A percentile compares a stretch with the other conserved stretches of the same genome.
These are phyloP conservation scores for Cossypha polioptera DNA, from an alignment of 2,797 vertebrate genomes.

Conservation along the genomic window DNA sequence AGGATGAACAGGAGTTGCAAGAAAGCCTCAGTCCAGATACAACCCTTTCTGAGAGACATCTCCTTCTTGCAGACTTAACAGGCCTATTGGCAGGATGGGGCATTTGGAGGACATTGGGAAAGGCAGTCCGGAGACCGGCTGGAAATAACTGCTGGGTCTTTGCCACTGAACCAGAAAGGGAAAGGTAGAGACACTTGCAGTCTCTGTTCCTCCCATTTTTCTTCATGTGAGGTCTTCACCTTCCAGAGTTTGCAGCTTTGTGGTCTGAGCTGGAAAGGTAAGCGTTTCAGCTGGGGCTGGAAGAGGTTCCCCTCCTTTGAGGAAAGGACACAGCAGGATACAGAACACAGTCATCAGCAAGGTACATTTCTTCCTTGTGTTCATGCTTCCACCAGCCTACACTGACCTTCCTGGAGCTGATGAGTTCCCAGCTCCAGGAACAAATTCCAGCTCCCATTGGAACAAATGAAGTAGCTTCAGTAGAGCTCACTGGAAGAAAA, in stretches of 20 bases:
- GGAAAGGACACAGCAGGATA: not conserved
- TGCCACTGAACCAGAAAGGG: conserved; percentile 26
- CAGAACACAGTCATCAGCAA: not conserved
- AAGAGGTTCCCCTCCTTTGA: not conserved
- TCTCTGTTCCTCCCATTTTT: not conserved
- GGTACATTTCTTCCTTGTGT: not conserved
- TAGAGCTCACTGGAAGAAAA: not conserved
- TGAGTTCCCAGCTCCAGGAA: not conserved
- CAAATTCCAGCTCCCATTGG: not conserved
- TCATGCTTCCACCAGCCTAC: not conserved
- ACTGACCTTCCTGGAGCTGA: not conserved
- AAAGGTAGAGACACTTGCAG: not conserved
- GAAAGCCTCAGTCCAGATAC: not conserved
- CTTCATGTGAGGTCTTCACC: not conserved
- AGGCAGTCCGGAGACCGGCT: not conserved
- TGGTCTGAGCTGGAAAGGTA: not conserved
- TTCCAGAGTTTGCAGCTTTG: not conserved
- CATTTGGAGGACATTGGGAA: conserved; percentile 26
- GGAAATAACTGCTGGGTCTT: conserved; percentile 29
- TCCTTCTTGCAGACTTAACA: conserved; percentile 14
- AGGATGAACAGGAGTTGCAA: not conserved
- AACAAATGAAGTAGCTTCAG: not conserved
- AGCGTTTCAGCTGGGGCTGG: not conserved
- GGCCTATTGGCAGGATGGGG: conserved; percentile 6
- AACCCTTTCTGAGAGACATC: not conserved